These are phyloP conservation scores for Pimephales promelas DNA, from an alignment of 2,113 vertebrate species.

Conservation along the genomic window DNA sequence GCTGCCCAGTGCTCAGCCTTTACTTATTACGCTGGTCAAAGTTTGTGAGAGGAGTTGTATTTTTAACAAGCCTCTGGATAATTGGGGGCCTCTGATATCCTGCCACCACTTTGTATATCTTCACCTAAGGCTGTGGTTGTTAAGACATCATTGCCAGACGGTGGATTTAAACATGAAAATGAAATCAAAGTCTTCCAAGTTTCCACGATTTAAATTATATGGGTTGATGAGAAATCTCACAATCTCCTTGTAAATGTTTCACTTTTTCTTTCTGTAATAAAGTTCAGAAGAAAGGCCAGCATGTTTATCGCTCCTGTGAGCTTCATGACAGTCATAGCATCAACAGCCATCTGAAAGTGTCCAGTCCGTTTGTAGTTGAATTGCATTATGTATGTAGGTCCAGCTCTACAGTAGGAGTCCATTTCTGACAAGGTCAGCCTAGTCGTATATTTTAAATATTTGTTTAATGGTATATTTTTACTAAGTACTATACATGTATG, in stretches of 20 bases:
- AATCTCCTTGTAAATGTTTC: not conserved
- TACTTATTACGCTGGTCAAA: not conserved
- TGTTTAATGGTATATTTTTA: too few relatives aligned
- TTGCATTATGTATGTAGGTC: not conserved
- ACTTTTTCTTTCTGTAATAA: not conserved
- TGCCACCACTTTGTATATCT: not conserved
- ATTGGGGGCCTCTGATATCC: not conserved
- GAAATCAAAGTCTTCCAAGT: not conserved
- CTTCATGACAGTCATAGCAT: not conserved
- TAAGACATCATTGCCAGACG: not conserved
- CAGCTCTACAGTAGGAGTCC: too few relatives aligned
- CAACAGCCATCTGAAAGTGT: not conserved
- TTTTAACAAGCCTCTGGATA: slow-evolving; percentile 32
- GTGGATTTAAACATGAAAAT: not conserved
- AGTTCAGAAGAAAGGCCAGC: not conserved
- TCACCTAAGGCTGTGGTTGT: not conserved
- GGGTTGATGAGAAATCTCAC: not conserved
- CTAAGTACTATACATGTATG: too few relatives aligned
- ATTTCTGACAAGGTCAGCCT: too few relatives aligned
- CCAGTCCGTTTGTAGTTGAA: not conserved
- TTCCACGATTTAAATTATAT: not conserved
- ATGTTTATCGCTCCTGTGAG: not conserved
- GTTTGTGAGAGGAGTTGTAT: slow-evolving; percentile 5
- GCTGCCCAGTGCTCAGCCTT: not conserved
- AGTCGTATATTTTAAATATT: too few relatives aligned